Percentiles rank a stretch among this genome's conserved stretches.
Conservation (phyloP, 2,797 vertebrate species). For the Sebastiscus albofasciatus region DNA sequence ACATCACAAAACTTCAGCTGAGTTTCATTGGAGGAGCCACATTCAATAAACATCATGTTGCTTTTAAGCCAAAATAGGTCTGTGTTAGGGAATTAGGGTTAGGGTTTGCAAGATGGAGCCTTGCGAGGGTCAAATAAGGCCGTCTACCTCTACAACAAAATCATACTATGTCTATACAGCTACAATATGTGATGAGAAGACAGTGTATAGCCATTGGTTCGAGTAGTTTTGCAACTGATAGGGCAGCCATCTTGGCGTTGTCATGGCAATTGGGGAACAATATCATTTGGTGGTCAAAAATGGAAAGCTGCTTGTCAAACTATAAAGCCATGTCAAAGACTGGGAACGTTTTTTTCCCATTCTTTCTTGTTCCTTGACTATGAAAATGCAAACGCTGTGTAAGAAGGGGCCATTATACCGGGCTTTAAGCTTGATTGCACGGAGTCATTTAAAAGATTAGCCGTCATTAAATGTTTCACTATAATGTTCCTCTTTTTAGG, state of each 20-base stretch:
- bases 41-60: constrained; percentile 40
- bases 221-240: constrained; percentile 5
- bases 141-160: background rate
- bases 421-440: constrained; percentile 69
- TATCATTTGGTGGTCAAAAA: constrained; percentile 34
- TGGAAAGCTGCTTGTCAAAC: constrained; percentile 21
- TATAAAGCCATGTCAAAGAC: constrained; percentile 21
- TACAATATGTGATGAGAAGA: background rate
- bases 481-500: constrained; percentile 55
- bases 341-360: background rate
- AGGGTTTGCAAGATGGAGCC: background rate
- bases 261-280: constrained; percentile 17
- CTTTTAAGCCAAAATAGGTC: constrained; percentile 25
- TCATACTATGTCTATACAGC: background rate
- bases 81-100: background rate
- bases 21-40: constrained; percentile 37
- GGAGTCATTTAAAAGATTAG: constrained; percentile 70
- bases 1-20: constrained; percentile 15
- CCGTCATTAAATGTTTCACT: constrained; percentile 65
- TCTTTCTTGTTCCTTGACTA: constrained; percentile 16
- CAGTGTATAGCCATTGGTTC: background rate
- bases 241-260: constrained; percentile 9
- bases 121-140: constrained; percentile 18
- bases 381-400: constrained; percentile 44
- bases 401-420: constrained; percentile 58